Evolutionary conservation across 2,888 invertebrate species (phyloP), one percentile per base, ranked within the genome.

Genomic region (Eristalinus sepulchralis): DNA sequence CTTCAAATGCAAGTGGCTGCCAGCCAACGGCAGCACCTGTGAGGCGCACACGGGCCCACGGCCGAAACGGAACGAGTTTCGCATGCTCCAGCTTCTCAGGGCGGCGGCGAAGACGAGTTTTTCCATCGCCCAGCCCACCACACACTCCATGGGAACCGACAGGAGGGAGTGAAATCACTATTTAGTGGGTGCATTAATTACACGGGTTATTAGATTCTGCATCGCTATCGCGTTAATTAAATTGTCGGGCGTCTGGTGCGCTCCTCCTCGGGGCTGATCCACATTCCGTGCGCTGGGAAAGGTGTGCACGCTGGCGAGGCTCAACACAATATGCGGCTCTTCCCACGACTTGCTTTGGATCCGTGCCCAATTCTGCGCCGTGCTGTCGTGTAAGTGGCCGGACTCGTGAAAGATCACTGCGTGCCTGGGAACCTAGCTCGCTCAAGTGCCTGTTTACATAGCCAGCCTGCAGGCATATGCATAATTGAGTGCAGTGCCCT

Each of bases 131-230:
- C 62, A 27, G 2, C 34, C 22, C 33, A 27, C 59, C 67, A n/a
- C 6, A 11, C 8, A 8, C 5, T 70, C 57, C 72, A 78, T 78
- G 78, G 27, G 82, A 82, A 73, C 72, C 68, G 24, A 22, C 27
- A 20, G 47, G 71, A 70, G 73, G 73, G 73, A 86, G 86, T 86
- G 83, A 86, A 86, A 83, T 73, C 82, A 53, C 77, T 63, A 39
- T 60, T 71, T 75, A 67, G 83, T 83, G 86, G 86, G 86, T 83
- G 86, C 83, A 86, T 86, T 86, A 82, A 86, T 86, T 83, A 86
- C 86, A 83, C 36, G 78, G 78, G 83, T 86, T 86, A 86, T 86
- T 86, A 86, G 83, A 83, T 86, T 83, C 70, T 86, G 86, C 79
- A 83, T 79, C 83, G 71, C 22, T 36, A 66, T 53, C 17, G 83